Base-by-base conservation (phyloP, 2,113 vertebrate genomes). In the Psettodes erumei region DNA sequence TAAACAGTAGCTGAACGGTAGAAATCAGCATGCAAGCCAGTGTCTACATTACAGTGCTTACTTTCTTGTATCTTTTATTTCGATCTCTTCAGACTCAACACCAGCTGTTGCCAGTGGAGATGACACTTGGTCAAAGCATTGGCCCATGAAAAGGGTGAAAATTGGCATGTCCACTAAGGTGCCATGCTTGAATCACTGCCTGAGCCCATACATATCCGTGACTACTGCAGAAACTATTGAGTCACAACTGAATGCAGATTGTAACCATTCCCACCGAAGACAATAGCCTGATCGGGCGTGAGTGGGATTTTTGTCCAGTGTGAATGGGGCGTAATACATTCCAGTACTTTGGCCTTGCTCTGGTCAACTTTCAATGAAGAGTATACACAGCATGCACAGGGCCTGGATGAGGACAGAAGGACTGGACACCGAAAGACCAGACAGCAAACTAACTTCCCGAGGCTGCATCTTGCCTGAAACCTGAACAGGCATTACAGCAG, bases 271-370 rank as follows among this genome's bases (percentile, higher is more conserved):
- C 23, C 47, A 19, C 11, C 10, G 9, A 48, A 10, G n/a, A 48
- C n/a, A 48, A 48, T 23, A 11, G 47, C n/a, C n/a, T n/a, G n/a
- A n/a, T n/a, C n/a, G n/a, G n/a, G n/a, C n/a, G n/a, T n/a, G n/a
- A n/a, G n/a, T n/a, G n/a, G n/a, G n/a, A n/a, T n/a, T n/a, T n/a
- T n/a, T n/a, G n/a, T n/a, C n/a, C n/a, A n/a, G n/a, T n/a, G n/a
- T n/a, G n/a, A n/a, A n/a, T n/a, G n/a, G n/a, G n/a, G n/a, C n/a
- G n/a, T n/a, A n/a, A n/a, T n/a, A 37, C 21, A 28, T 43, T 72
- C 18, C 30, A 53, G 16, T 35, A 28, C 25, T 50, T 45, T 64
- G 47, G 19, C 61, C 61, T 71, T 47, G 28, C 28, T 51, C 37
- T 43, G 68, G 45, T 19, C 9, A 71, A 38, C 60, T 55, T 47